Conservation (phyloP, 2,888 invertebrate species). For the Priocnemis perturbator region DNA sequence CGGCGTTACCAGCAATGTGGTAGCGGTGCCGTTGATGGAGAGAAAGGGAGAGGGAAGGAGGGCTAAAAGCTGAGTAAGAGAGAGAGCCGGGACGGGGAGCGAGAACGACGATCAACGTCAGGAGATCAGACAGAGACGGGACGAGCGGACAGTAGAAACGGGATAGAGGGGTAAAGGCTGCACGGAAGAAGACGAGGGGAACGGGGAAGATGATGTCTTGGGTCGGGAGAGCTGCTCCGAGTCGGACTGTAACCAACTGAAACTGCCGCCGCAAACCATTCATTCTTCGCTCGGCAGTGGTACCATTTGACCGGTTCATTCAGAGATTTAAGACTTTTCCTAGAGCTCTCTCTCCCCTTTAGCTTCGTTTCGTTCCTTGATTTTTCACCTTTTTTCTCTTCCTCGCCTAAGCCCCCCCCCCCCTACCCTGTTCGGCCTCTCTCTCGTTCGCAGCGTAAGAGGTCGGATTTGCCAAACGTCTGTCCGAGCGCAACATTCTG, state of each 20-base stretch:
- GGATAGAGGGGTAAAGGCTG: slow-evolving; percentile 28
- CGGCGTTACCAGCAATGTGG: slow-evolving; percentile 20
- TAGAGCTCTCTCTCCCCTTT: slow-evolving; percentile 50
- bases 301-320: slow-evolving; percentile 65
- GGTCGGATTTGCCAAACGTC: too few relatives aligned
- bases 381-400: slow-evolving; percentile 37
- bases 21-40: slow-evolving; percentile 23
- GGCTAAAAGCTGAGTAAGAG: background rate
- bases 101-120: background rate
- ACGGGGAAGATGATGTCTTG: slow-evolving; percentile 22
- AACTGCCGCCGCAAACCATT: slow-evolving; percentile 63
- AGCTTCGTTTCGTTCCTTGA: slow-evolving; percentile 53
- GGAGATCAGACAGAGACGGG: slow-evolving; percentile 14
- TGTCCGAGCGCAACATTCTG: background rate
- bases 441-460: background rate
- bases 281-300: slow-evolving; percentile 63
- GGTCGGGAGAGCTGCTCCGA: slow-evolving; percentile 27
- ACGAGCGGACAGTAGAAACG: slow-evolving; percentile 16
- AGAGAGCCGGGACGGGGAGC: background rate
- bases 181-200: slow-evolving; percentile 19
- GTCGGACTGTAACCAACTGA: slow-evolving; percentile 54
- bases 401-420: slow-evolving; percentile 17
- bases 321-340: slow-evolving; percentile 68
- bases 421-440: slow-evolving; percentile 4
- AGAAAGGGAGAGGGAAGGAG: slow-evolving; percentile 21